Evolutionary conservation across 2,113 vertebrate species (phyloP).

Genomic region (Amblyornis subalaris): DNA sequence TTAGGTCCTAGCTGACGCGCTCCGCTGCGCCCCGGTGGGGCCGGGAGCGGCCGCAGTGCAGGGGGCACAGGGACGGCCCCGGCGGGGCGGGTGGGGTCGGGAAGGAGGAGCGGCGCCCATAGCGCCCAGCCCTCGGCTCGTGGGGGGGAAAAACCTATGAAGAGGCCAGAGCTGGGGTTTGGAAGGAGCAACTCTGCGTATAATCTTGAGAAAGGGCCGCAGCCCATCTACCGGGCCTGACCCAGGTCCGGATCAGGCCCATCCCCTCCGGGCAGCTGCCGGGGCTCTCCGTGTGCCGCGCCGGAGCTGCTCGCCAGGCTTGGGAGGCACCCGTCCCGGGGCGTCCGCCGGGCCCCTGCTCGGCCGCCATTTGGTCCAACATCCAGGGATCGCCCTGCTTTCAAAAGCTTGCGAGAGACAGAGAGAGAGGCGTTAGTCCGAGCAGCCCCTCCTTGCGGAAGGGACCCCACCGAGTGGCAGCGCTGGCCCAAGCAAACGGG

Average conservation of each 20-base stretch:
- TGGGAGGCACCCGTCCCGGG: neutral
- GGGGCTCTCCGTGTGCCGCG: neutral
- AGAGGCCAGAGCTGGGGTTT: slow-evolving; percentile 62
- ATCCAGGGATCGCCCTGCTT: slow-evolving; percentile 65
- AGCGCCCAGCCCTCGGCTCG: slow-evolving; percentile 68
- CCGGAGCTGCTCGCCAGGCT: neutral
- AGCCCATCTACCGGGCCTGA: neutral
- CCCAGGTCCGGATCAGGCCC: neutral
- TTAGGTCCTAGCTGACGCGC: slow-evolving; percentile 89
- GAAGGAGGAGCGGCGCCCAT: slow-evolving; percentile 75
- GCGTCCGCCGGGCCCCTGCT: neutral
- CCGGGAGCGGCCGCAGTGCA: slow-evolving; percentile 42
- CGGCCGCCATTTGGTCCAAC: slow-evolving; percentile 34
- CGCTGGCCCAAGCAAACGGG: accelerated
- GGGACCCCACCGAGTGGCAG: neutral
- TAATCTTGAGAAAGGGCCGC: slow-evolving; percentile 69
- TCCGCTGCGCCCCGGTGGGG: slow-evolving; percentile 59
- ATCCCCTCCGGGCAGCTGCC: neutral
- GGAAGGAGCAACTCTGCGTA: slow-evolving; percentile 74
- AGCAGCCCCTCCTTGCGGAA: accelerated
- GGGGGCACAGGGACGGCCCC: slow-evolving; percentile 65
- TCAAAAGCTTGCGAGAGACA: slow-evolving; percentile 68
- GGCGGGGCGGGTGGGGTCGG: slow-evolving; percentile 80
- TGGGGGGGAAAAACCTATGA: slow-evolving; percentile 75
- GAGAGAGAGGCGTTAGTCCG: neutral